Evolutionary conservation across 1,140 invertebrate genomes (phyloP).

Genomic region (Muscidifurax raptorellus): DNA sequence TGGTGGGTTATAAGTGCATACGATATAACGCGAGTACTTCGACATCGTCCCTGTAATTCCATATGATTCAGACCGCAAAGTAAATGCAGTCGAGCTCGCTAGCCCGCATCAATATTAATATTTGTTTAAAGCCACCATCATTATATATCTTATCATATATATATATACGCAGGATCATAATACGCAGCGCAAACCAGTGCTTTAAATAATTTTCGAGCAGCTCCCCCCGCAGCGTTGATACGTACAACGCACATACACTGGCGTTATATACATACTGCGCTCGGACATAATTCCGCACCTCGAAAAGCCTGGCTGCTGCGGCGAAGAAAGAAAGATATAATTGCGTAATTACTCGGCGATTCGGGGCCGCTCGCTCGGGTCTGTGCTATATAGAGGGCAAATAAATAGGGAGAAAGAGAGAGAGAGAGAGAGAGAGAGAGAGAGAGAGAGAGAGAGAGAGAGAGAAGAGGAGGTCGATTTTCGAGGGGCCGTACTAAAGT

Average conservation of each 20-base stretch:
- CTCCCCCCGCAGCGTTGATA: neutral
- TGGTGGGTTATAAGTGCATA: too few species aligned
- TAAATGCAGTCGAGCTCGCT: neutral
- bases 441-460: neutral
- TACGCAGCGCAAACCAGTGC: constrained; percentile 14
- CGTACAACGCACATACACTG: neutral
- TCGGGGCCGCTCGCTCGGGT: constrained; percentile 1
- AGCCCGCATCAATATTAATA: constrained; percentile 34
- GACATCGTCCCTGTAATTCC: neutral
- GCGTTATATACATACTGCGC: neutral
- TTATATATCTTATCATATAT: neutral
- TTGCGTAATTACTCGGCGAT: constrained; percentile 52
- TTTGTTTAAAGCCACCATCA: constrained; percentile 44
- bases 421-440: constrained; percentile 27
- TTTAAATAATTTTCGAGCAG: constrained; percentile 43
- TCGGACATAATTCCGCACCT: constrained; percentile 34
- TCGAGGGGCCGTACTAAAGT: constrained; percentile 47
- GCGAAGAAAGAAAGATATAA: constrained; percentile 50
- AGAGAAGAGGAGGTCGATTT: constrained; percentile 46
- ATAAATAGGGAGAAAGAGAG: constrained; percentile 50
- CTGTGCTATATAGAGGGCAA: constrained; percentile 37
- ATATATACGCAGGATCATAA: neutral
- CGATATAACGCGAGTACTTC: neutral
- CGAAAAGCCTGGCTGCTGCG: constrained; percentile 40
- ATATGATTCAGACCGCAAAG: neutral